A percentile compares a stretch with the other conserved stretches of the same genome.
These are phyloP conservation scores for Oreohelix idahoensis DNA, from an alignment of 1,140 invertebrate species.

Conservation along the genomic window DNA sequence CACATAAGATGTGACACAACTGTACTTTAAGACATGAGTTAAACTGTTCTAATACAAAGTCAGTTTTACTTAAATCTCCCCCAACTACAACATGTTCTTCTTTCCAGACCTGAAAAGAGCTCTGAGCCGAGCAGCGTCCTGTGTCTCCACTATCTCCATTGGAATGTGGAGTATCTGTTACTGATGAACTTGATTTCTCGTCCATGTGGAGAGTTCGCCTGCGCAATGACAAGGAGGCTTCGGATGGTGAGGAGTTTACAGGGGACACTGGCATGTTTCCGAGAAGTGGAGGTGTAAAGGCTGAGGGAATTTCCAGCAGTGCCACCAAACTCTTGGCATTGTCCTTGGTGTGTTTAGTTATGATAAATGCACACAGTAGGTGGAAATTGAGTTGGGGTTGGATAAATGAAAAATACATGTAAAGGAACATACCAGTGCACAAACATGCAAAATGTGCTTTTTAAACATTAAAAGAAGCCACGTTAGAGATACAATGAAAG, in stretches of 20 bases:
- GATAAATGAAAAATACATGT: neutral
- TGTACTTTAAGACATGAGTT: too few species aligned
- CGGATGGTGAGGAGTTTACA: neutral
- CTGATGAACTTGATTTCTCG: neutral
- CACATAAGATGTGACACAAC: too few species aligned
- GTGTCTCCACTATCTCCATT: neutral
- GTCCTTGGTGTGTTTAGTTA: neutral
- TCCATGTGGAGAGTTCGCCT: neutral
- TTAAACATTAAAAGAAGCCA: too few species aligned
- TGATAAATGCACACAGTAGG: neutral
- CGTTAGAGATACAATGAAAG: neutral
- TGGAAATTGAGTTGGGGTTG: neutral
- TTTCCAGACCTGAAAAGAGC: constrained; percentile 6
- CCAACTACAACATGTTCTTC: neutral
- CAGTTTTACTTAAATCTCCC: neutral
- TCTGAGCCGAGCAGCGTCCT: neutral
- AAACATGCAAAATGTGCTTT: neutral
- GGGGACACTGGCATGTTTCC: neutral
- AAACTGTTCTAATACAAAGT: constrained; percentile 8
- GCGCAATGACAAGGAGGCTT: neutral
- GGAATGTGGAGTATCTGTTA: neutral
- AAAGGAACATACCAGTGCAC: neutral
- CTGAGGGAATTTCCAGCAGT: neutral
- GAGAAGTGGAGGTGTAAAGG: constrained; percentile 23
- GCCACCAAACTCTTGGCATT: neutral